Percentiles rank a stretch among this genome's conserved stretches.
phyloP scores from a whole-genome alignment of 1,140 invertebrate species.

The Phenacoccus solenopsis region DNA sequence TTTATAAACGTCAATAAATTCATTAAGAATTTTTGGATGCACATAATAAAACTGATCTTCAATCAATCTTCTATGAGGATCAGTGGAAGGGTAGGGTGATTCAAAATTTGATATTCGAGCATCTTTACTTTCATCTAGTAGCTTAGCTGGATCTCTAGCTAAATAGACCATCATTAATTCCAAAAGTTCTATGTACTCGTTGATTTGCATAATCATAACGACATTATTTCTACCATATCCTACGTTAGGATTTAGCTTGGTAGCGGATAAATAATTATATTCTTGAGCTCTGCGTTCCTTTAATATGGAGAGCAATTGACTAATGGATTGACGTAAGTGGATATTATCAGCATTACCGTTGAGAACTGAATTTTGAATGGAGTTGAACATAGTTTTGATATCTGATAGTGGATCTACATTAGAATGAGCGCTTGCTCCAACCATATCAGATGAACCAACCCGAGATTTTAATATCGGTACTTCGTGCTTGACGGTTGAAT shows the following conservation, averaged over 20 bases:
- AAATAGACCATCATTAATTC: not conserved
- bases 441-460: not conserved
- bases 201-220: not conserved
- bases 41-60: not conserved
- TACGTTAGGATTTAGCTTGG: not conserved
- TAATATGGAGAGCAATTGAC: not conserved
- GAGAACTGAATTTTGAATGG: not conserved
- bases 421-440: too few species aligned
- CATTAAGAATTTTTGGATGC: not conserved
- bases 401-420: not conserved
- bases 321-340: not conserved
- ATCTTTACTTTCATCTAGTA: not conserved
- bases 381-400: not conserved
- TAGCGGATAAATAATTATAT: not conserved
- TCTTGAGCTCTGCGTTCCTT: not conserved
- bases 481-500: not conserved
- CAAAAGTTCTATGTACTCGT: not conserved
- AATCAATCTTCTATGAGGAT: not conserved
- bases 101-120: not conserved
- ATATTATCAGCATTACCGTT: not conserved
- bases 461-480: not conserved
- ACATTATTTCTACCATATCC: not conserved
- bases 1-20: not conserved
- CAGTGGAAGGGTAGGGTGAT: not conserved
- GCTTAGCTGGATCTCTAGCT: not conserved